Conservation (phyloP, 1,140 invertebrate genomes). For the Drosophila guanche region DNA sequence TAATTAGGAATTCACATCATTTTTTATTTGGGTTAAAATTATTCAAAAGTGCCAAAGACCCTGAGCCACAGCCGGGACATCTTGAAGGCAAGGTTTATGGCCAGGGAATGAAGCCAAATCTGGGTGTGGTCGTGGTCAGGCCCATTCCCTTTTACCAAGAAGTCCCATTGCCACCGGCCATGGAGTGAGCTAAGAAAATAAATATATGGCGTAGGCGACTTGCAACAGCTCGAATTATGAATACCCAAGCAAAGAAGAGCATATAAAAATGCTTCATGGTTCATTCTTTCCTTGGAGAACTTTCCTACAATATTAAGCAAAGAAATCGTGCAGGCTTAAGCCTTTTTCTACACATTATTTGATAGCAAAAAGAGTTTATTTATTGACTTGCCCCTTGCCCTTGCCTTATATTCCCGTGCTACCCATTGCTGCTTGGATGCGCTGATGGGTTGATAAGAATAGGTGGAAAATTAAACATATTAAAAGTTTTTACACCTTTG, state of each 20-base stretch:
- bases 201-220: background rate
- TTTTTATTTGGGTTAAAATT: conserved; percentile 83
- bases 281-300: too few species aligned
- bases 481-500: conserved; percentile 83
- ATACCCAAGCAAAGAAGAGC: background rate
- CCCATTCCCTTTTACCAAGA: background rate
- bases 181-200: background rate
- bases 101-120: conserved; percentile 47
- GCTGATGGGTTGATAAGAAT: conserved; percentile 36
- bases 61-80: conserved; percentile 36
- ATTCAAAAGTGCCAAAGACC: conserved; percentile 77
- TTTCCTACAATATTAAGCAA: too few species aligned
- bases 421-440: background rate
- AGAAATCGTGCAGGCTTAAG: too few species aligned
- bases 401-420: background rate
- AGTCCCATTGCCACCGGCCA: conserved; percentile 17
- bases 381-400: too few species aligned
- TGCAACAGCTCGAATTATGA: background rate
- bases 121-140: conserved; percentile 40
- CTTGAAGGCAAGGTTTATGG: conserved; percentile 50
- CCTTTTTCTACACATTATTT: too few species aligned
- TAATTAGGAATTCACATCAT: conserved; percentile 83
- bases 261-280: too few species aligned
- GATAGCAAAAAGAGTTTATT: too few species aligned
- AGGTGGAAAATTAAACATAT: conserved; percentile 82